These are phyloP conservation scores for Enoplosus armatus DNA, from an alignment of 2,797 vertebrate species.

Conservation along the genomic window DNA sequence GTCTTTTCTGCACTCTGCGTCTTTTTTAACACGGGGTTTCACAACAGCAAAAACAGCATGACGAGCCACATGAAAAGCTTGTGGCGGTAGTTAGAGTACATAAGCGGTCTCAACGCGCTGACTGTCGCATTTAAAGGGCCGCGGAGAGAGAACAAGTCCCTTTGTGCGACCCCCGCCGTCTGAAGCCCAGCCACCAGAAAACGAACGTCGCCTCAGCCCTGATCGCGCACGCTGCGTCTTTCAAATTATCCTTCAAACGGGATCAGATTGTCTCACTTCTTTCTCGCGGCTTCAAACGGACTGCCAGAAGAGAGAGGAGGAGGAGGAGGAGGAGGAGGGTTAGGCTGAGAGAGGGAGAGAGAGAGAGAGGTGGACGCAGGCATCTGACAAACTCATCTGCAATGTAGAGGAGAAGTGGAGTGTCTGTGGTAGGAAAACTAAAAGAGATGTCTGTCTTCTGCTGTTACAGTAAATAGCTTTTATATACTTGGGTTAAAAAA, in stretches of 20 bases:
- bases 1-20: slow-evolving; percentile 20
- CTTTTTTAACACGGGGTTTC: slow-evolving; percentile 41
- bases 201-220: slow-evolving; percentile 48
- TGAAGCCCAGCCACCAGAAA: slow-evolving; percentile 56
- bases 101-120: slow-evolving; percentile 50
- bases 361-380: slow-evolving; percentile 64
- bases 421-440: slow-evolving; percentile 77
- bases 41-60: slow-evolving; percentile 46
- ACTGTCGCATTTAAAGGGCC: slow-evolving; percentile 49
- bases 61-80: slow-evolving; percentile 60
- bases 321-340: slow-evolving; percentile 57
- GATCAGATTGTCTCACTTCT: slow-evolving; percentile 69
- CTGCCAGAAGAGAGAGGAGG: slow-evolving; percentile 46
- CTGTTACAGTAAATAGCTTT: slow-evolving; percentile 81
- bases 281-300: slow-evolving; percentile 69
- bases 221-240: slow-evolving; percentile 59
- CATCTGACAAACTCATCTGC: slow-evolving; percentile 81
- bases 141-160: slow-evolving; percentile 47
- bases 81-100: slow-evolving; percentile 51
- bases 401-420: slow-evolving; percentile 56
- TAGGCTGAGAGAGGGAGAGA: slow-evolving; percentile 54
- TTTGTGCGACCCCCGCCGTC: slow-evolving; percentile 57
- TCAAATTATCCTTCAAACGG: slow-evolving; percentile 79
- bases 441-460: slow-evolving; percentile 80
- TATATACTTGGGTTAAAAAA: slow-evolving; percentile 67